phyloP scores from a whole-genome alignment of 2,888 invertebrate genomes.

The Rhogogaster chlorosoma region DNA sequence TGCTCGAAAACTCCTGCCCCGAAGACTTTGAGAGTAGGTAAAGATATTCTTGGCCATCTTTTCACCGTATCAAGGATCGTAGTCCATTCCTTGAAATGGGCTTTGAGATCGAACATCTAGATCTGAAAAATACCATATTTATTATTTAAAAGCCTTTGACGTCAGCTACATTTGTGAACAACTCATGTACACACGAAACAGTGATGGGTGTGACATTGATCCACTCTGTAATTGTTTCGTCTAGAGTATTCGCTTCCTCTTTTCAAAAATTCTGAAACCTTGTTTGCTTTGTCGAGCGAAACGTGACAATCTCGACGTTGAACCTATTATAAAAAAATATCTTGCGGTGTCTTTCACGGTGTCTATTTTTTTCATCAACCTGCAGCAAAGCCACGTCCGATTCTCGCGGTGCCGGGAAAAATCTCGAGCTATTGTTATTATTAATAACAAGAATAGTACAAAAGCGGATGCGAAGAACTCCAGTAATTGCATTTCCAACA shows the following conservation, averaged over 20 bases:
- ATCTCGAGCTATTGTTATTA: conserved; percentile 18
- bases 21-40: background rate
- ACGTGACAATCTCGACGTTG: conserved; percentile 24
- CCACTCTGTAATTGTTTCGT: background rate
- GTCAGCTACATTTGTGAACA: background rate
- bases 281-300: conserved; percentile 17
- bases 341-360: background rate
- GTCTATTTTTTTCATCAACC: background rate
- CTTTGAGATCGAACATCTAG: conserved; percentile 6
- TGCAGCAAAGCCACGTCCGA: conserved; percentile 1
- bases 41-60: background rate
- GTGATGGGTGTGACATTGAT: background rate
- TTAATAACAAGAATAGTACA: conserved; percentile 10
- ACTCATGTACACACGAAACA: background rate
- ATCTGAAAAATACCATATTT: background rate
- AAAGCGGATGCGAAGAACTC: background rate
- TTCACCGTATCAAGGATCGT: conserved; percentile 5
- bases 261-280: background rate
- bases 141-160: background rate
- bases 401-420: background rate
- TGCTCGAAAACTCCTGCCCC: background rate
- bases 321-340: conserved; percentile 31
- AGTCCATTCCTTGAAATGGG: background rate
- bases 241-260: background rate
- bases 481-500: conserved; percentile 13